These are phyloP conservation scores for Orussus abietinus DNA, from an alignment of 1,140 invertebrate species.

Conservation along the genomic window DNA sequence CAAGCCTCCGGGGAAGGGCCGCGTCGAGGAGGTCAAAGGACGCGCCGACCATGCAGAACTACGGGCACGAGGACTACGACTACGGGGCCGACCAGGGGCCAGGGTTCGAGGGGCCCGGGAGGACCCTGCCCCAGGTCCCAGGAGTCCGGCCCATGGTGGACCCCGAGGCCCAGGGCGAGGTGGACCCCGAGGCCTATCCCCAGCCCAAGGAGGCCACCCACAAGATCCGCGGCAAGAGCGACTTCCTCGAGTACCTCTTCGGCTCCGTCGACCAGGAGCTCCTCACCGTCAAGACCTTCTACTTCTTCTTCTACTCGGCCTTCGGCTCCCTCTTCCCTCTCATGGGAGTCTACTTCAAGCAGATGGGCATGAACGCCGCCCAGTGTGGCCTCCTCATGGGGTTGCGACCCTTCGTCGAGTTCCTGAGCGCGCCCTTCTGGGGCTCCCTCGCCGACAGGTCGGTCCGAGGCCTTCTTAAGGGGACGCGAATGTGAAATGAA, in stretches of 20 bases:
- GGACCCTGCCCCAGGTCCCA: conserved; percentile 31
- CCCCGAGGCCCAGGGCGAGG: conserved; percentile 69
- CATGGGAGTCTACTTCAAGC: conserved; percentile 98
- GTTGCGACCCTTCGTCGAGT: conserved; percentile 93
- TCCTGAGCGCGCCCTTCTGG: conserved; percentile 97
- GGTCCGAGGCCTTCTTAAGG: conserved; percentile 14
- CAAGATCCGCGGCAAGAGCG: conserved; percentile 80
- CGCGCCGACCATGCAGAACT: conserved; percentile 36
- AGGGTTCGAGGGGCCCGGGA: conserved; percentile 4
- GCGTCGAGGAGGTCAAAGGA: too few species aligned
- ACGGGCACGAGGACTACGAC: conserved; percentile 40
- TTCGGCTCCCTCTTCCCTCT: conserved; percentile 97
- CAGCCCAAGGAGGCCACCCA: conserved; percentile 82
- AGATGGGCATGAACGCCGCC: conserved; percentile 95
- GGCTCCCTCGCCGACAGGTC: conserved; percentile 88
- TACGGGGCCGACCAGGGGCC: conserved; percentile 20
- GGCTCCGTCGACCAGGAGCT: conserved; percentile 84
- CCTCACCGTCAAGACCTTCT: conserved; percentile 92
- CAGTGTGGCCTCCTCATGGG: conserved; percentile 92
- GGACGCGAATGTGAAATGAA: too few species aligned
- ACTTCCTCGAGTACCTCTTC: conserved; percentile 79
- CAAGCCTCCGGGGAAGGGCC: too few species aligned
- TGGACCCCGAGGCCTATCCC: conserved; percentile 71
- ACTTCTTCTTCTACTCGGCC: conserved; percentile 99
- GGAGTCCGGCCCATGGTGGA: conserved; percentile 64